Base-by-base conservation (phyloP, 2,113 vertebrate species). In the Ammospiza nelsoni region DNA sequence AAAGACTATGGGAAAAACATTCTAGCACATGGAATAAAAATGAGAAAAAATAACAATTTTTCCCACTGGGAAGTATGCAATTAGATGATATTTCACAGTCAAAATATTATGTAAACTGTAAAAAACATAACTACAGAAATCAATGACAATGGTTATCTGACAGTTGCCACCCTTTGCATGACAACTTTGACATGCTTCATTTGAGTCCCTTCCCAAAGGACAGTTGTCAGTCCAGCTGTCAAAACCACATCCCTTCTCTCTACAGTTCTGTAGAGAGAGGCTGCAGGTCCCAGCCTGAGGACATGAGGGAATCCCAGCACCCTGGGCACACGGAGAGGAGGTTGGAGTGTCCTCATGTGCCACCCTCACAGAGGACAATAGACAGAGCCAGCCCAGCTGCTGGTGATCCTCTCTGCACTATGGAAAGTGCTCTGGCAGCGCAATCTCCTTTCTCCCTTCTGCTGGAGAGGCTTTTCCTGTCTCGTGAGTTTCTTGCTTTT, bases 271-370 rank as follows among this genome's bases (percentile, higher is more conserved):
- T 9, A 37, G 66, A 78, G 33, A 86, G 35, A 62, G 17, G 33
- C 15, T 94, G 5, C 27, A 82, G 33, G 24, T 78, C 33, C 75
- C 84, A 84, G 29, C 22, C 41, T 57, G 61, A 68, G 66, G 52
- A 43, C 31, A 8, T 9, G 22, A 63, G 57, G 57, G 73, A 72
- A 67, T 73, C 49, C 61, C 69, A 78, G 35, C 23, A 81, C 22
- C 4, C 24, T 28, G 39, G 58, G 44, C 52, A 57, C 44, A 19
- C 3, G 29, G 37, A 87, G 39, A 43, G 10, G 49, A 71, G 41
- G 14, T 8, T 2, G 2, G 0, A 0, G 9, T 87, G 57, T 57
- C 77, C 44, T 91, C 1, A 1, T 25, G 15, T 44, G 28, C 22
- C 62, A 7, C 28, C 10, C 37, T 43, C 7, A 14, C 15, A 75